These are phyloP conservation scores for Stenolophus ochropezus DNA, from an alignment of 2,888 invertebrate species.

Conservation along the genomic window DNA sequence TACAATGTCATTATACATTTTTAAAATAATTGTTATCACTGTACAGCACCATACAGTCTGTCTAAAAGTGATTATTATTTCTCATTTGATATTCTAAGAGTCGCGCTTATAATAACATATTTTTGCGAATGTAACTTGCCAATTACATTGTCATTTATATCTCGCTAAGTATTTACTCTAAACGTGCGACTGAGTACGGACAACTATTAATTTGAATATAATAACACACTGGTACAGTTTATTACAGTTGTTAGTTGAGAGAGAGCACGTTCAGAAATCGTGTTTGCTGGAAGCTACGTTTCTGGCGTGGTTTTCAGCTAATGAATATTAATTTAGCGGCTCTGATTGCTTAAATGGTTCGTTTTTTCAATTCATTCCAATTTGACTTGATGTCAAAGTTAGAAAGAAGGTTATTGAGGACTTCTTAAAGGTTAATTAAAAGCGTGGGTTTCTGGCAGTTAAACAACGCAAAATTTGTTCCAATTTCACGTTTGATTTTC, in stretches of 20 bases:
- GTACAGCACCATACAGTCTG: constrained; percentile 20
- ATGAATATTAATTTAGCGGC: constrained; percentile 45
- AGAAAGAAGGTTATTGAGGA: not conserved
- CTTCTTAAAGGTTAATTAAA: not conserved
- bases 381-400: not conserved
- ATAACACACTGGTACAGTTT: constrained; percentile 47
- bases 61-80: no score
- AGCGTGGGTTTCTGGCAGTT: not conserved
- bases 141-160: constrained; percentile 49
- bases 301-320: constrained; percentile 41
- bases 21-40: not conserved
- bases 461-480: not conserved
- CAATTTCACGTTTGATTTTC: not conserved
- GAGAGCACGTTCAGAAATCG: constrained; percentile 11
- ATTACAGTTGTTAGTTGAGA: constrained; percentile 43
- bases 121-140: constrained; percentile 7
- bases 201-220: constrained; percentile 56
- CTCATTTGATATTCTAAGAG: not conserved
- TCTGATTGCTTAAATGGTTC: constrained; percentile 36
- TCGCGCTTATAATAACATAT: not conserved
- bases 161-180: constrained; percentile 44
- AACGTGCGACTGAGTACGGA: constrained; percentile 26
- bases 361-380: not conserved
- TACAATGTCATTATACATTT: not conserved
- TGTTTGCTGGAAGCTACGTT: constrained; percentile 31